Conservation (phyloP, 2,797 vertebrate genomes). For the Malacoctenus gilli region DNA sequence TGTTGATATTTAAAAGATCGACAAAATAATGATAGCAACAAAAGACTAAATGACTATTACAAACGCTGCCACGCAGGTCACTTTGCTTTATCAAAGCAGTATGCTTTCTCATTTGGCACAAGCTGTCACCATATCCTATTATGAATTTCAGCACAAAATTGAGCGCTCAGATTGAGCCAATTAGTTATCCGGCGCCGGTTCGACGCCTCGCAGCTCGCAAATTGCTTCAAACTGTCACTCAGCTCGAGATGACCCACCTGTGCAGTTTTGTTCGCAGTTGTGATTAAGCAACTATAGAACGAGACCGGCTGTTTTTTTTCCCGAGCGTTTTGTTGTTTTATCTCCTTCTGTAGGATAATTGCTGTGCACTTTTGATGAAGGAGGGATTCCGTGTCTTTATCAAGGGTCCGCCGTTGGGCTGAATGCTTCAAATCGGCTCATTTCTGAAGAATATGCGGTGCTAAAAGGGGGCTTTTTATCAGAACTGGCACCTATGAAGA, state of each 20-base stretch:
- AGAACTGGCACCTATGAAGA: too few relatives aligned
- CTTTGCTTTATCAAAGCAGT: neutral
- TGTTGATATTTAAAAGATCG: neutral
- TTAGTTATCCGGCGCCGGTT: neutral
- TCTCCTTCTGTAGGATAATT: neutral
- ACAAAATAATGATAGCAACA: neutral
- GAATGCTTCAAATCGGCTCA: neutral
- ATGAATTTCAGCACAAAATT: conserved; percentile 17
- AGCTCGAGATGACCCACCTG: conserved; percentile 24
- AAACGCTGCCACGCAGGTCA: neutral
- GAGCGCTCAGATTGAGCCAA: neutral
- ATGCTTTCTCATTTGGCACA: neutral
- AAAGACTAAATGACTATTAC: neutral
- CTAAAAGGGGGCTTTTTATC: neutral
- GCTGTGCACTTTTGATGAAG: conserved; percentile 1
- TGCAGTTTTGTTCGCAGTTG: conserved; percentile 12
- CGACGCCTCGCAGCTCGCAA: conserved; percentile 19
- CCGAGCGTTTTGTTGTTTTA: neutral
- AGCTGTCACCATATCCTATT: neutral
- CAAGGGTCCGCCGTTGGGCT: conserved; percentile 6
- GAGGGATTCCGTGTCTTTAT: neutral
- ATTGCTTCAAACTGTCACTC: conserved; percentile 31
- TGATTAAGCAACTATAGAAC: conserved; percentile 15
- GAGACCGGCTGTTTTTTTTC: conserved; percentile 1
- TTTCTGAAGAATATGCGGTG: neutral